Base-by-base conservation (phyloP, 2,888 invertebrate species). In the Ecdyonurus torrentis region DNA sequence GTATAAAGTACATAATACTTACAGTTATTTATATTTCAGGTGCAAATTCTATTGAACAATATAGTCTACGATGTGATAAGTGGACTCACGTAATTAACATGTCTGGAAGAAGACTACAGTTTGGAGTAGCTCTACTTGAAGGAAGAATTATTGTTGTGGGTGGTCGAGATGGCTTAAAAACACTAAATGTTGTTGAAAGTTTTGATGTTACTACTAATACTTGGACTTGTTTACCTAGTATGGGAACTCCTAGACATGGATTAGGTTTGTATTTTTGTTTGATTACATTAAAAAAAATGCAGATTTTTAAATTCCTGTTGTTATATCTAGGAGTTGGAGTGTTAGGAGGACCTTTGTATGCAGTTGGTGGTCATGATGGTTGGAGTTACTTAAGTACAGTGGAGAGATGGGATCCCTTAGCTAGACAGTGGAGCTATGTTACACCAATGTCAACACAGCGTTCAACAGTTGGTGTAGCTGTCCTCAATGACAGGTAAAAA, bases 381-480 rank as follows among this genome's bases (percentile, higher is more conserved):
- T 92, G 92, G 92, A 92, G 92, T 70, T 95, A 94, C 73, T 79
- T 95, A 58, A 93, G 91, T 74, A 91, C 93, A 0, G 95, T 94
- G 0, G 96, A 96, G 77, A 79, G 86, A 74, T 95, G 92, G 90
- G 94, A 95, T 77, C 91, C 94, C 15, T 82, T 85, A 64, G 86
- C 91, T 1, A 83, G 89, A 64, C 84, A 87, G 65, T 96, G 95
- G 95, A 90, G 86, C 68, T 89, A 87, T 71, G 91, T 95, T 65
- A 86, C 91, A 2, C 86, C 92, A 1, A 94, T 95, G 94, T 83
- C 86, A 64, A 87, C 87, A 64, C 89, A 91, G 72, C 82, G 96
- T 61, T 89, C 89, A 69, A 93, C 94, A 20, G 92, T 92, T 65
- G 95, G 94, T 37, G 91, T 94, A 50, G 91, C 91, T 63, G 89